Evolutionary conservation across 37 sponge, comb jelly and placozoan genomes (phyloP), one percentile per base, ranked within the genome.

Genomic region (Hormiphora californensis): DNA sequence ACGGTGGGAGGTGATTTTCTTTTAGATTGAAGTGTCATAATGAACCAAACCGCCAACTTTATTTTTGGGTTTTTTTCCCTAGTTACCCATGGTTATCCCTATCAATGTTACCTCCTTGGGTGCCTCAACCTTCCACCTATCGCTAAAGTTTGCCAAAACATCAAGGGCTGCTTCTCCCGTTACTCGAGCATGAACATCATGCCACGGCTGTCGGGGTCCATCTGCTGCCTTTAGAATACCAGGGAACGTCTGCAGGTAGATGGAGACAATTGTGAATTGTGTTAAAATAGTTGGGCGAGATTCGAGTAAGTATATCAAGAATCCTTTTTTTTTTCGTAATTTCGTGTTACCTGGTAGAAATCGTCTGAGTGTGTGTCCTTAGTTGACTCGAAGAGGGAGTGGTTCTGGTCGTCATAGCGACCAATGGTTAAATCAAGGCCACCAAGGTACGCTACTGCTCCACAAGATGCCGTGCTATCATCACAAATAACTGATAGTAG

Each of bases 281-380:
- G 15, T 49, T 17, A 49, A 49, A 49, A 49, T 49, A 17, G 12
- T 49, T 9, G 53, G 15, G 53, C 53, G 53, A 49, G 15, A 49
- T 9, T 49, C 9, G 53, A 49, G n/a, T n/a, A n/a, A n/a, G n/a
- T n/a, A n/a, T n/a, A n/a, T n/a, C n/a, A n/a, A n/a, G n/a, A n/a
- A n/a, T n/a, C n/a, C n/a, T n/a, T n/a, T n/a, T n/a, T n/a, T n/a
- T n/a, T n/a, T n/a, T n/a, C n/a, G n/a, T n/a, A n/a, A n/a, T n/a
- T n/a, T n/a, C n/a, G n/a, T n/a, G n/a, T n/a, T n/a, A 73, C 81
- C 81, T 73, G 81, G 38, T 73, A 73, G 46, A 73, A 73, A 40
- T 73, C 81, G 44, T 73, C 81, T 19, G 3, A 4, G 46, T 73
- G 81, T 33, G 40, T 43, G 38, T 73, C 43, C 5, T 1, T 3